These are phyloP conservation scores for Pseudomyrmex gracilis DNA, from an alignment of 1,140 invertebrate genomes.

Conservation along the genomic window DNA sequence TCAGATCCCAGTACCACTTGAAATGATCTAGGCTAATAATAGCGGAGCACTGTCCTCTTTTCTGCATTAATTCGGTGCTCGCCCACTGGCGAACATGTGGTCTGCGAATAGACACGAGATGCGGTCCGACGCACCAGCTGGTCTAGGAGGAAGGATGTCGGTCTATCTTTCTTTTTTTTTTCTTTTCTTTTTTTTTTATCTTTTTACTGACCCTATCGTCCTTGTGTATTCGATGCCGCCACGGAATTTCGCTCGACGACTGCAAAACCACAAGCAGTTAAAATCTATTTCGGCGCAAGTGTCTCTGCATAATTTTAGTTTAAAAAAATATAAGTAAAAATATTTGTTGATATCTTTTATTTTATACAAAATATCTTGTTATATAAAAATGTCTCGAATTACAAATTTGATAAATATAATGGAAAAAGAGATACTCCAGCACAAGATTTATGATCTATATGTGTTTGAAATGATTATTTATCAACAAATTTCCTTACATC, in stretches of 20 bases:
- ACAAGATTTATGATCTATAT: background rate
- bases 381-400: too few species aligned
- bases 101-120: constrained; percentile 76
- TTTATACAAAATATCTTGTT: too few species aligned
- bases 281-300: constrained; percentile 1
- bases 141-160: constrained; percentile 75
- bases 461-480: background rate
- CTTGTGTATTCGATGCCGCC: constrained; percentile 27
- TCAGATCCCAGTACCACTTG: constrained; percentile 55
- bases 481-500: background rate
- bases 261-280: constrained; percentile 39
- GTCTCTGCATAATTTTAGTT: background rate
- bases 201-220: constrained; percentile 48
- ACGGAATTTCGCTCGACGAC: constrained; percentile 48
- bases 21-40: constrained; percentile 72
- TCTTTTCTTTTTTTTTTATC: constrained; percentile 29
- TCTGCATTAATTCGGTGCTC: constrained; percentile 77
- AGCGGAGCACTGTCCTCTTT: constrained; percentile 66
- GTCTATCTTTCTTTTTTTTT: constrained; percentile 63
- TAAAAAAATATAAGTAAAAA: too few species aligned
- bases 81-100: constrained; percentile 77
- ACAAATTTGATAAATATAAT: too few species aligned
- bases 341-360: too few species aligned
- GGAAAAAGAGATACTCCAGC: too few species aligned
- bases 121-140: constrained; percentile 75